phyloP scores from a whole-genome alignment of 2,888 invertebrate genomes.

The Netelia virgata region DNA sequence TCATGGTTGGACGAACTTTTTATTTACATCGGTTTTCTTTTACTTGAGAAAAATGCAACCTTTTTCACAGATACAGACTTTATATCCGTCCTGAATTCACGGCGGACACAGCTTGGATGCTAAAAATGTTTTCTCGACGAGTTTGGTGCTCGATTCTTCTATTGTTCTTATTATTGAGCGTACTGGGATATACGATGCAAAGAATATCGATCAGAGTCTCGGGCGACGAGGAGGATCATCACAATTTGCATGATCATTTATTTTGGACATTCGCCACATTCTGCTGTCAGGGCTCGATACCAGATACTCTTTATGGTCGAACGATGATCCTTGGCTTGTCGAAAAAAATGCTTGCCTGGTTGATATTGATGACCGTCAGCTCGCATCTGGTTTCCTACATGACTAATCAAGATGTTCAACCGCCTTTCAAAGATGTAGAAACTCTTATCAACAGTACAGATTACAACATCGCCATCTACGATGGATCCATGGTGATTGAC shows the following conservation, averaged over 20 bases:
- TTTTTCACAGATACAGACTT: slow-evolving; percentile 36
- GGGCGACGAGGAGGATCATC: slow-evolving; percentile 12
- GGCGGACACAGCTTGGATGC: slow-evolving; percentile 47
- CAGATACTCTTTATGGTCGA: slow-evolving; percentile 60
- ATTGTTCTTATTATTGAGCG: slow-evolving; percentile 36
- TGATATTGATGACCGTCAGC: slow-evolving; percentile 70
- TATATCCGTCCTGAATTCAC: slow-evolving; percentile 60
- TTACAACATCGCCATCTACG: slow-evolving; percentile 67
- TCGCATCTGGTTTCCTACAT: slow-evolving; percentile 72
- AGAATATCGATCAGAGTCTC: slow-evolving; percentile 36
- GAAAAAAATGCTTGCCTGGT: slow-evolving; percentile 71
- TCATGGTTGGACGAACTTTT: too few relatives aligned
- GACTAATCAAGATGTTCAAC: slow-evolving; percentile 58
- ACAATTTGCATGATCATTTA: slow-evolving; percentile 66
- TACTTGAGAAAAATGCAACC: background rate
- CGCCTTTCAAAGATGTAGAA: slow-evolving; percentile 71
- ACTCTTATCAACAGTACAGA: slow-evolving; percentile 65
- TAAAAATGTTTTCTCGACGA: slow-evolving; percentile 46
- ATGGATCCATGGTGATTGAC: slow-evolving; percentile 52
- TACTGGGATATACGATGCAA: slow-evolving; percentile 50
- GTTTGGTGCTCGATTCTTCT: slow-evolving; percentile 45
- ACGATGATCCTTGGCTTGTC: slow-evolving; percentile 69
- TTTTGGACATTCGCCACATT: slow-evolving; percentile 70
- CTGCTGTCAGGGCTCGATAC: slow-evolving; percentile 70
- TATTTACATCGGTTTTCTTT: too few relatives aligned